Evolutionary conservation across 2,888 invertebrate species (phyloP).

Genomic region (Mellilla xanthometata): DNA sequence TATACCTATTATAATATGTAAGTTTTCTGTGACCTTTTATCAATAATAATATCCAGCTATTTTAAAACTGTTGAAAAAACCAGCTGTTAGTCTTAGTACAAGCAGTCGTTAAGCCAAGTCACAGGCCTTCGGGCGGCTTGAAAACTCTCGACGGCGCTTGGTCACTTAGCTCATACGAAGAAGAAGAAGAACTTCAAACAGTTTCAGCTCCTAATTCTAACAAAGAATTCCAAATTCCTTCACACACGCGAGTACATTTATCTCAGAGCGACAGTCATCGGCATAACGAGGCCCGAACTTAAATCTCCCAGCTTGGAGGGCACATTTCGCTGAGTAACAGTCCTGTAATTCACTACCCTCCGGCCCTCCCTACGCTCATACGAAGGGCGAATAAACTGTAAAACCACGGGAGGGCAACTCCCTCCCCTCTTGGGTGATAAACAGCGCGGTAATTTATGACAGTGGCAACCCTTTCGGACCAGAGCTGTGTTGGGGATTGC

Average conservation of each 20-base stretch:
- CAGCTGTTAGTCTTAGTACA: no score
- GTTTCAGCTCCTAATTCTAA: no score
- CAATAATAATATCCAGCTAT: no score
- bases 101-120: no score
- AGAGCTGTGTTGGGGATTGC: constrained; percentile 29
- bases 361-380: constrained; percentile 44
- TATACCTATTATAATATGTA: no score
- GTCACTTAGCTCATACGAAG: no score
- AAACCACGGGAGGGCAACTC: constrained; percentile 74
- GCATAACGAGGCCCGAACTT: constrained; percentile 18
- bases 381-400: constrained; percentile 77
- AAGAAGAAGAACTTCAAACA: no score
- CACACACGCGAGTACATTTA: not conserved
- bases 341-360: constrained; percentile 62
- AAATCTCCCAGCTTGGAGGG: constrained; percentile 37
- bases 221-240: not conserved
- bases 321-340: constrained; percentile 69
- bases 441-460: constrained; percentile 79
- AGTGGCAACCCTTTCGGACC: constrained; percentile 63
- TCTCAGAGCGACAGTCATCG: constrained; percentile 8
- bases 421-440: constrained; percentile 59
- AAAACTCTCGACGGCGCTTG: no score
- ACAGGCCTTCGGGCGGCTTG: no score
- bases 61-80: no score
- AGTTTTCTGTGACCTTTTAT: no score